Percentiles rank a stretch among this genome's conserved stretches.
Conservation (phyloP, 2,888 invertebrate genomes). For the Drosophila maculinotata region DNA sequence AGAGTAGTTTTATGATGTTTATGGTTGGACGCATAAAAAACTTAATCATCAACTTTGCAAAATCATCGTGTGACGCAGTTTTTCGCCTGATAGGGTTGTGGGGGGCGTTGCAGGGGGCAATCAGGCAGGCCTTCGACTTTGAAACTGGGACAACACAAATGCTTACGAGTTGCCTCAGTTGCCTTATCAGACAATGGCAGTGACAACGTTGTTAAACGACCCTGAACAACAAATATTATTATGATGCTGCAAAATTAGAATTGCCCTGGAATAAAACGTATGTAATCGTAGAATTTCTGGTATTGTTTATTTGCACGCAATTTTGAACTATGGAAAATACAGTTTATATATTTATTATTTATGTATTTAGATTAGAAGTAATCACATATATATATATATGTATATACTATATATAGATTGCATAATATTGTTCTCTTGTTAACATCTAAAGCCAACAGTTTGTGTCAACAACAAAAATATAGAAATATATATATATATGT, state of each 20-base stretch:
- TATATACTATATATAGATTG: slow-evolving; percentile 28
- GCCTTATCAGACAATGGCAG: slow-evolving; percentile 7
- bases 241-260: background rate
- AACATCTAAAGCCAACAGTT: slow-evolving; percentile 67
- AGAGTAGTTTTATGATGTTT: too few relatives aligned
- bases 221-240: background rate
- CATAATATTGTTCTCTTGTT: slow-evolving; percentile 46
- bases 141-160: slow-evolving; percentile 16
- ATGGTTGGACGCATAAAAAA: too few relatives aligned
- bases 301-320: slow-evolving; percentile 50
- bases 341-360: slow-evolving; percentile 39
- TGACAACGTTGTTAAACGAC: background rate
- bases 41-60: background rate
- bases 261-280: background rate
- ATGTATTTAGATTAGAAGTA: slow-evolving; percentile 28
- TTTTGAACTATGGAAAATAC: slow-evolving; percentile 71
- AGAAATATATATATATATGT: slow-evolving; percentile 25
- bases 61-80: slow-evolving; percentile 14
- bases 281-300: background rate
- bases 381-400: slow-evolving; percentile 29
- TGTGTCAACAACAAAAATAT: slow-evolving; percentile 55
- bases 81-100: background rate
- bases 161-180: background rate
- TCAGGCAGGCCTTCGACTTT: slow-evolving; percentile 8
- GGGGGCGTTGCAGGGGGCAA: background rate